Conservation (phyloP, 2,888 invertebrate genomes). For the Eudemis profundana region DNA sequence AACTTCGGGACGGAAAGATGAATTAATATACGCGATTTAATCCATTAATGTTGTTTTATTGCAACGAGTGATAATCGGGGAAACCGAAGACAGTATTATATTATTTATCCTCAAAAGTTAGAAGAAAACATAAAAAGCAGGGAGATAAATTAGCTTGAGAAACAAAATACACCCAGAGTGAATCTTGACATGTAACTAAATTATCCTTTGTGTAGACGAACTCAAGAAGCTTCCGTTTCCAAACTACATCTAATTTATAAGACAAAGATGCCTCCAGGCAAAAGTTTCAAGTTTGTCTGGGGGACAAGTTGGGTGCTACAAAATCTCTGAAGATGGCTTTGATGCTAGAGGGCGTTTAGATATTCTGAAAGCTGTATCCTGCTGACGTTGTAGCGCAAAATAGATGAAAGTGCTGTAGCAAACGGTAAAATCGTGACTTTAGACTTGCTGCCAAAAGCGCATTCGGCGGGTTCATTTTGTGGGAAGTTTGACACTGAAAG, state of each 20-base stretch:
- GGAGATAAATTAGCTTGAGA: neutral
- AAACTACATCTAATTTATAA: slow-evolving; percentile 20
- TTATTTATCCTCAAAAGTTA: too few relatives aligned
- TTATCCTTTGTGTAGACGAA: slow-evolving; percentile 21
- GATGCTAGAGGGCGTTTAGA: neutral
- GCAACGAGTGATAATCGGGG: too few relatives aligned
- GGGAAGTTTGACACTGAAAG: too few relatives aligned
- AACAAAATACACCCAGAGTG: neutral
- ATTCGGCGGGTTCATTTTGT: too few relatives aligned
- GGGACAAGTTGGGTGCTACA: slow-evolving; percentile 12
- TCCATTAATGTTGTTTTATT: too few relatives aligned
- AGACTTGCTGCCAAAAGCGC: too few relatives aligned
- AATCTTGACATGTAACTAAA: slow-evolving; percentile 13
- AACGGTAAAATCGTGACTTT: too few relatives aligned
- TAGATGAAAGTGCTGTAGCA: neutral
- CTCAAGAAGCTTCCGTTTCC: slow-evolving; percentile 12
- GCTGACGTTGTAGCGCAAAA: neutral
- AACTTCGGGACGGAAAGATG: too few relatives aligned
- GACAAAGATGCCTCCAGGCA: slow-evolving; percentile 27
- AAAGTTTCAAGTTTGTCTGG: slow-evolving; percentile 28
- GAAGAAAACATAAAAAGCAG: too few relatives aligned
- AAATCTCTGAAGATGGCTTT: slow-evolving; percentile 14
- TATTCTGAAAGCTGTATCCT: slow-evolving; percentile 11
- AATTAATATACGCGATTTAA: too few relatives aligned
- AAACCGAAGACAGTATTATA: too few relatives aligned